Base-by-base conservation (phyloP, 37 sponge, comb jelly and placozoan species). In the Axinella damicornis region DNA sequence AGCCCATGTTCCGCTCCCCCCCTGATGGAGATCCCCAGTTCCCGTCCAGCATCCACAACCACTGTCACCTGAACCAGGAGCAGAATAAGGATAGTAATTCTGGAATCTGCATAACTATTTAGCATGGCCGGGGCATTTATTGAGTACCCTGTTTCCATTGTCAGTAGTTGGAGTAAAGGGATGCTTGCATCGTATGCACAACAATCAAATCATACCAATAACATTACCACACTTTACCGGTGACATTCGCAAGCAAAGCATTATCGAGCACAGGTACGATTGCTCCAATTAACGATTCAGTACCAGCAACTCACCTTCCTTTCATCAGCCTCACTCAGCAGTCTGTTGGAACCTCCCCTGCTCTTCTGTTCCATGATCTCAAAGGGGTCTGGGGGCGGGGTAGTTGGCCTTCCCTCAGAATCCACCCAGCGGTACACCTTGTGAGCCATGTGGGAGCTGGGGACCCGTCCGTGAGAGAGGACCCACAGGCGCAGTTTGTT, bases 1-100 rank as follows among this genome's bases (percentile, higher is more conserved):
- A 94, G 85, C 0, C 94, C 94, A 69, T 90, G 87, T 57, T 94
- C 91, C 32, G 77, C 62, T 12, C 94, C 94, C 56, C 94, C 94
- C 69, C 94, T 57, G 74, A 94, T 90, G 6, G 80, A 83, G 17
- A 94, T 83, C 2, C 94, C 94, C 28, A 89, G 82, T 32, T 83
- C 87, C 65, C 87, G 52, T 16, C 91, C 94, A 36, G 33, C 30
- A 27, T 82, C 76, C 12, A 90, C 60, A 32, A 79, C 53, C 19
- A 93, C 34, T 21, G 83, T 93, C 38, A 88, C 85, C 93, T 92
- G 63, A 30, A 27, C 32, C 38, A 41, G 57, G 41, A 36, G 2
- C 20, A 46, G n/a, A n/a, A n/a, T n/a, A n/a, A n/a, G n/a, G n/a
- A n/a, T n/a, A n/a, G n/a, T n/a, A n/a, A n/a, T n/a, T n/a, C n/a